A percentile compares a stretch with the other conserved stretches of the same genome.
Conservation (phyloP, 35 echinoderm and acorn worm genomes). For the Heliocidaris tuberculata region DNA sequence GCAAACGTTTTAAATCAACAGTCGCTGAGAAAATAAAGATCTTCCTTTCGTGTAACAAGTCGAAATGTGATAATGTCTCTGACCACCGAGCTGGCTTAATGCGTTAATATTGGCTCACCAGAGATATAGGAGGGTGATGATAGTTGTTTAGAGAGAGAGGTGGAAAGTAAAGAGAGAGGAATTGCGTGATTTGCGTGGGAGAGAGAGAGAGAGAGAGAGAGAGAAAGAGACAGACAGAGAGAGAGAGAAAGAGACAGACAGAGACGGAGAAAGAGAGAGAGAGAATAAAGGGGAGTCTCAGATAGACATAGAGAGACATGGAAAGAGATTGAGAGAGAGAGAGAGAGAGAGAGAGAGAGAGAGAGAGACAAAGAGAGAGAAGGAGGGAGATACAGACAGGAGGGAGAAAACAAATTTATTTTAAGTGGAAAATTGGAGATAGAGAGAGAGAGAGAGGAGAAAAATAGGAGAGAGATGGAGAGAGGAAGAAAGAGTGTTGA, state of each 20-base stretch:
- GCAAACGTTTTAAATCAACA: constrained; percentile 32
- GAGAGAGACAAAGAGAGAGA: not conserved
- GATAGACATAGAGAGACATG: too few species aligned
- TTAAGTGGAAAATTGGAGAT: too few species aligned
- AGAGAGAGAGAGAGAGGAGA: not conserved
- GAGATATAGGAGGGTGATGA: not conserved
- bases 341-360: not conserved
- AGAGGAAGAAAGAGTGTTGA: not conserved
- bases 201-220: too few species aligned
- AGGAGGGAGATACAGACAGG: not conserved
- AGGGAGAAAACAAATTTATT: too few species aligned
- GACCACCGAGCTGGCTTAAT: constrained; percentile 21
- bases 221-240: too few species aligned
- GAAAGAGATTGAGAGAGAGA: too few species aligned
- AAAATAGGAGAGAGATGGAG: not conserved
- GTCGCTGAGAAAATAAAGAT: constrained; percentile 38
- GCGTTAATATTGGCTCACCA: constrained; percentile 40
- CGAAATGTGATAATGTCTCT: constrained; percentile 32
- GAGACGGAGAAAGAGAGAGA: too few species aligned
- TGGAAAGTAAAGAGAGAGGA: not conserved
- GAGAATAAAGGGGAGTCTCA: too few species aligned
- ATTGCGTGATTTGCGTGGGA: too few species aligned
- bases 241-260: too few species aligned
- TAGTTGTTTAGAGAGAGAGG: not conserved
- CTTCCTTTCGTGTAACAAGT: constrained; percentile 21